These are phyloP conservation scores for Actinia tenebrosa DNA, from an alignment of 64 coral and sea anemone genomes.

Conservation along the genomic window DNA sequence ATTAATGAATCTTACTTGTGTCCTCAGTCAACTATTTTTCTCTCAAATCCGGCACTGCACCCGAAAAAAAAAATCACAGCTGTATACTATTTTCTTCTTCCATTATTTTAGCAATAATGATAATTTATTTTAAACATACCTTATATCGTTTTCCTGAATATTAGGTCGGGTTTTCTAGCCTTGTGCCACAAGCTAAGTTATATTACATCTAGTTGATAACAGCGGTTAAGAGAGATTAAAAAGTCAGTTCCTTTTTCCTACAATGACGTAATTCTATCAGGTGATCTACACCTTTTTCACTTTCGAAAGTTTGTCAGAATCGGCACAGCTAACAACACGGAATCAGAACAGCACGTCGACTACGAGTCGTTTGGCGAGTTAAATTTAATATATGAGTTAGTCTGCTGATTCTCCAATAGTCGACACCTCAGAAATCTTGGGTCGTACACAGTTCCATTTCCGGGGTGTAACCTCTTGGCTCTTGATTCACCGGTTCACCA, in stretches of 20 bases:
- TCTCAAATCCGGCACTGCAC: too few species aligned
- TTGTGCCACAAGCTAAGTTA: neutral
- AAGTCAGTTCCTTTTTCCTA: neutral
- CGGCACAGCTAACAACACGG: neutral
- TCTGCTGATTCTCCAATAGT: too few species aligned
- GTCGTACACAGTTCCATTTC: neutral
- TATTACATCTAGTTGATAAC: neutral
- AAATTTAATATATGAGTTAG: neutral
- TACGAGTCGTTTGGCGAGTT: neutral
- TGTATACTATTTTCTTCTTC: too few species aligned
- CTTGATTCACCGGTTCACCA: neutral
- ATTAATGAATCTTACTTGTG: too few species aligned
- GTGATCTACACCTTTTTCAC: neutral
- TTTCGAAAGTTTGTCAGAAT: neutral
- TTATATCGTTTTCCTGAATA: neutral
- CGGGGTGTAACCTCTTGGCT: neutral
- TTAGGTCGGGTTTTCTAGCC: neutral
- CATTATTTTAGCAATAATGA: neutral
- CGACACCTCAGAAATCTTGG: too few species aligned
- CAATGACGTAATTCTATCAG: neutral
- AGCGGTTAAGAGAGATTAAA: neutral
- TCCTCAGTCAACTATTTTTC: too few species aligned
- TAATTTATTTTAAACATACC: neutral
- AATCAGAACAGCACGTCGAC: neutral
- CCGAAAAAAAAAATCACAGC: too few species aligned